Percentiles rank a stretch among this genome's conserved stretches.
These are phyloP conservation scores for Dufourea novaeangliae DNA, from an alignment of 1,140 invertebrate genomes.

Conservation along the genomic window DNA sequence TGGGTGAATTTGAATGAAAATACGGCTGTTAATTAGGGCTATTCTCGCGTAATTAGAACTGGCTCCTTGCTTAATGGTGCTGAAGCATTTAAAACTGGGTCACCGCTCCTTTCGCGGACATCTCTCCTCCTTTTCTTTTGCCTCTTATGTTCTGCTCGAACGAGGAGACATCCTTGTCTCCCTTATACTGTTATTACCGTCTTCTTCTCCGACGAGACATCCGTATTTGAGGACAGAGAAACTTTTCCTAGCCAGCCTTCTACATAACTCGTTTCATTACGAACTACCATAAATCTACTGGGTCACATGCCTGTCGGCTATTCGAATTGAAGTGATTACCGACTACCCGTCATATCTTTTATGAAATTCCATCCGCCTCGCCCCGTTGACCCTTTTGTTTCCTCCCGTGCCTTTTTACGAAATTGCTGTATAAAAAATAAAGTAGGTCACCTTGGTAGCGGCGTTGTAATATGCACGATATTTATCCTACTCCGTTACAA, in stretches of 20 bases:
- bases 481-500: neutral
- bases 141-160: constrained; percentile 7
- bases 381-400: neutral
- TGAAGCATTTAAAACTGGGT: constrained; percentile 71
- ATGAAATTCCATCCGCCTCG: constrained; percentile 21
- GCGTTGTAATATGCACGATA: neutral
- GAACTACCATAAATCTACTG: constrained; percentile 56
- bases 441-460: neutral
- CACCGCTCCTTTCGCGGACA: constrained; percentile 51
- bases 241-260: constrained; percentile 36
- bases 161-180: constrained; percentile 10
- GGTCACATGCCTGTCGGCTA: constrained; percentile 41
- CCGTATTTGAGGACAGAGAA: constrained; percentile 35
- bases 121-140: constrained; percentile 35
- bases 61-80: constrained; percentile 69
- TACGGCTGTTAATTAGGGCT: constrained; percentile 76
- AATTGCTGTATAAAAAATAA: neutral
- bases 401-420: neutral
- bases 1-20: constrained; percentile 63
- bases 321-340: constrained; percentile 38
- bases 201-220: constrained; percentile 25
- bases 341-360: constrained; percentile 10
- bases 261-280: constrained; percentile 59
- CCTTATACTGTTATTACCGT: constrained; percentile 53
- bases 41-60: constrained; percentile 73